These are phyloP conservation scores for Tetragonula carbonaria DNA, from an alignment of 2,888 invertebrate species.

Conservation along the genomic window DNA sequence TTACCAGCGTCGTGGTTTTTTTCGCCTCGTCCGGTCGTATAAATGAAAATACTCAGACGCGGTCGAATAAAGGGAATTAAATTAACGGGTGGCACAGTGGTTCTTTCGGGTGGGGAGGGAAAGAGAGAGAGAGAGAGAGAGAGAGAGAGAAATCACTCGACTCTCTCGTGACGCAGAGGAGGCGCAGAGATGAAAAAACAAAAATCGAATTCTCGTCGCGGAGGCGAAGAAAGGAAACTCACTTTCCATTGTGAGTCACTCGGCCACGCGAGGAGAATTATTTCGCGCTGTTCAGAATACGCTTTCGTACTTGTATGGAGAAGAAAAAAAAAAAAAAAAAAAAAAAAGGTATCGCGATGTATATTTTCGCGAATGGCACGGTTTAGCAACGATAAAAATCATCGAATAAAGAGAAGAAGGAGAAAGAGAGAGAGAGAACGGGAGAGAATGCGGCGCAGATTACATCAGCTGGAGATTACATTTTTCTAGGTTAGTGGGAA, in stretches of 20 bases:
- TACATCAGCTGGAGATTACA: background rate
- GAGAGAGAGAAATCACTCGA: background rate
- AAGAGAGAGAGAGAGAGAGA: background rate
- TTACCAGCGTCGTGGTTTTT: background rate
- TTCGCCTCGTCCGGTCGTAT: background rate
- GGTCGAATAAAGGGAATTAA: conserved; percentile 39
- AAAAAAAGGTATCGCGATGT: background rate
- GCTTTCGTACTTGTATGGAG: background rate
- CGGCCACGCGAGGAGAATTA: background rate
- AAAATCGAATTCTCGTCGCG: conserved; percentile 8
- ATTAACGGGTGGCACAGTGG: conserved; percentile 14
- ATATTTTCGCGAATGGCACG: background rate
- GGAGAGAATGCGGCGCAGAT: background rate
- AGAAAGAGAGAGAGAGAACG: no score
- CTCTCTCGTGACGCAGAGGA: background rate
- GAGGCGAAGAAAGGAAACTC: background rate
- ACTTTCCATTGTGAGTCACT: conserved; percentile 12
- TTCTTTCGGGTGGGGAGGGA: background rate
- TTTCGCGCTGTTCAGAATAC: background rate
- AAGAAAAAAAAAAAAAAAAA: no score
- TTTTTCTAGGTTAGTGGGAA: background rate
- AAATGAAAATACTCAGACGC: conserved; percentile 26
- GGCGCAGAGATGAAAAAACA: background rate
- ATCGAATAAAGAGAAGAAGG: background rate
- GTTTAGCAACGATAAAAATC: background rate